phyloP scores from a whole-genome alignment of 2,888 invertebrate genomes.

The Pachycephus smyrnensis region DNA sequence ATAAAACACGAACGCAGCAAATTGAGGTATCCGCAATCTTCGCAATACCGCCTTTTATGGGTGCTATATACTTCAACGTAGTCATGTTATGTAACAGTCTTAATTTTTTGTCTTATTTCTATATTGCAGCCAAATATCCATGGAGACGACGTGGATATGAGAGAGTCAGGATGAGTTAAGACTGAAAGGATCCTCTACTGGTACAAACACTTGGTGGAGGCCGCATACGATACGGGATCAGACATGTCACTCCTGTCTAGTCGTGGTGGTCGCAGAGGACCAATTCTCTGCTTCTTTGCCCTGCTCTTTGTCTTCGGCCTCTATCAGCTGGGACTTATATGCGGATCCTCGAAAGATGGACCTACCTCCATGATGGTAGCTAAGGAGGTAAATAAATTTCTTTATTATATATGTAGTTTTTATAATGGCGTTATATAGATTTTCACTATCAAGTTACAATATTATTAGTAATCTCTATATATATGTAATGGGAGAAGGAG shows the following conservation, averaged over 20 bases:
- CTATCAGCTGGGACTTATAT: constrained; percentile 67
- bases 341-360: constrained; percentile 53
- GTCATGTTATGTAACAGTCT: neutral
- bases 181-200: neutral
- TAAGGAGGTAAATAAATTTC: constrained; percentile 60
- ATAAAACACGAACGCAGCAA: neutral
- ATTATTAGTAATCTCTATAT: neutral
- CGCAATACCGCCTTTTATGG: neutral
- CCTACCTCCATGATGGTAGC: constrained; percentile 64
- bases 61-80: neutral
- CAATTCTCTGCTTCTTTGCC: constrained; percentile 63
- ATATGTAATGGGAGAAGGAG: neutral
- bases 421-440: neutral
- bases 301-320: constrained; percentile 64
- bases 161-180: neutral
- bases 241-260: constrained; percentile 64
- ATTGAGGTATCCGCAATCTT: neutral
- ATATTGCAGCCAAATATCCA: neutral
- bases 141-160: neutral
- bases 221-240: constrained; percentile 3
- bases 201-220: neutral
- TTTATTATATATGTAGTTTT: neutral
- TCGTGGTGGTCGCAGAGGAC: constrained; percentile 64
- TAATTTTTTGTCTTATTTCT: neutral
- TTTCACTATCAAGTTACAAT: neutral